Evolutionary conservation across 2,113 vertebrate species (phyloP).

Genomic region (Macrotis lagotis): DNA sequence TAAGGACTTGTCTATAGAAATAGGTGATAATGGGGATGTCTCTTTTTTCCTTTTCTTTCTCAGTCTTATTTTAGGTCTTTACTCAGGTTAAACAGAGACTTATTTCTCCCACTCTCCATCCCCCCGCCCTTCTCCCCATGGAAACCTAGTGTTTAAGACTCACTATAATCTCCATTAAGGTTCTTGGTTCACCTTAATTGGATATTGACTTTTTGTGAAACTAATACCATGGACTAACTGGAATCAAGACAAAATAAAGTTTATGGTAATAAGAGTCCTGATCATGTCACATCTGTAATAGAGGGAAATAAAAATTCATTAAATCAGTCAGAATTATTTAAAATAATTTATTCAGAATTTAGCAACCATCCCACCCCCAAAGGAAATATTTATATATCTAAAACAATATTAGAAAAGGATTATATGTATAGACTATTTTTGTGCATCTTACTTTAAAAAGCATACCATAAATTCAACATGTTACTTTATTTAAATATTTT

Average conservation of each 20-base stretch:
- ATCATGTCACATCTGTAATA: constrained; percentile 75
- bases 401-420: background rate
- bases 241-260: constrained; percentile 53
- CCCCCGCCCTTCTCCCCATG: background rate
- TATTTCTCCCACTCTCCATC: background rate
- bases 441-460: background rate
- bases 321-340: constrained; percentile 64
- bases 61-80: constrained; percentile 49
- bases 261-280: constrained; percentile 68
- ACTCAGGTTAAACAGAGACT: background rate
- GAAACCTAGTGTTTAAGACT: constrained; percentile 69
- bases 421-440: background rate
- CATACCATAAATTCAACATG: background rate
- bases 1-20: constrained; percentile 15
- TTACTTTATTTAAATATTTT: background rate
- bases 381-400: background rate
- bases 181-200: constrained; percentile 74
- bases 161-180: constrained; percentile 17
- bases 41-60: constrained; percentile 44
- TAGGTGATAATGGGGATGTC: background rate
- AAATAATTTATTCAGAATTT: background rate
- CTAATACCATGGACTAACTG: constrained; percentile 71
- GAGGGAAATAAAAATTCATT: constrained; percentile 75
- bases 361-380: background rate
- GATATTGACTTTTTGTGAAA: constrained; percentile 77